Evolutionary conservation across 2,113 vertebrate genomes (phyloP), one percentile per base, ranked within the genome.

Genomic region (Lepidothrix coronata): DNA sequence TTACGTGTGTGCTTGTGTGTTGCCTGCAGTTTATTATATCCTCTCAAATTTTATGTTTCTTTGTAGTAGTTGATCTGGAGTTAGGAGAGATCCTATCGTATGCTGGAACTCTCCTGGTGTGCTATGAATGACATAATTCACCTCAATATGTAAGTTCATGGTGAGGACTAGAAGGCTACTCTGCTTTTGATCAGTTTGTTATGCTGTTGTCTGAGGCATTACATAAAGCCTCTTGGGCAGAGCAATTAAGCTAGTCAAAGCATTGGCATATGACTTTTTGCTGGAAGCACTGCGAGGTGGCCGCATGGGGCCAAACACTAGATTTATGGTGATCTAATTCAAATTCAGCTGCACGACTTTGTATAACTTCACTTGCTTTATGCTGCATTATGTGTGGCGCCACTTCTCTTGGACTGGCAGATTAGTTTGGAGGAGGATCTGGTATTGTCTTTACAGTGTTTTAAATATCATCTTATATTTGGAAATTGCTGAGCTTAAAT

Each of bases 311-410:
- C 66, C 72, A 67, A 41, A 30, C 11, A 4, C 62, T n/a, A 54
- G n/a, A 91, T 88, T 94, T 89, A 81, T 73, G 87, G 72, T 91
- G 80, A 75, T 62, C 68, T 93, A 78, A 80, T 51, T 76, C 43
- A 62, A 70, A 78, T 55, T 23, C 3, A 88, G 71, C 85, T 83
- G 74, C n/a, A 27, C 20, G 63, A 51, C 33, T 79, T 87, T 95
- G 83, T 72, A 21, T 95, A 81, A 54, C 35, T 82, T 91, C 21
- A 33, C 81, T 88, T 91, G 59, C 22, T 88, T 88, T 94, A n/a
- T 55, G 17, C 51, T 25, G 67, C 27, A 0, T 66, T 66, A 41
- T 18, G 61, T 83, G 85, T 1, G 28, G 71, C 3, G 2, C 71
- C 58, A 15, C 44, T 68, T 79, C 58, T 76, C 89, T 91, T 20